Conservation (phyloP, 2,888 invertebrate species). For the Cryptosula pallasiana region DNA sequence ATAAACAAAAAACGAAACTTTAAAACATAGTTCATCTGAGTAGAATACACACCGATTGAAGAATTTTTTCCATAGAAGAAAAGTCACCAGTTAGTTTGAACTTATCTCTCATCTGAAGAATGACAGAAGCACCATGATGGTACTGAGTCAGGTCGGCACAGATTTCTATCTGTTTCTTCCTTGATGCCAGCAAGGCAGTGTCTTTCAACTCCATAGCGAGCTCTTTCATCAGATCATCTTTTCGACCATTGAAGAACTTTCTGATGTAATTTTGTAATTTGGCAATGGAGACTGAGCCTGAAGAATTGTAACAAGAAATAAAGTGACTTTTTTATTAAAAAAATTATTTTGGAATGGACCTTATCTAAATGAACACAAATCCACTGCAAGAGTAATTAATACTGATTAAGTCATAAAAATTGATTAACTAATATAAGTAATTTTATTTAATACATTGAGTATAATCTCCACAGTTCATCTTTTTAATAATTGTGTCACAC, state of each 20-base stretch:
- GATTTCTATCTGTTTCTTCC: slow-evolving; percentile 7
- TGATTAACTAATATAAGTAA: too few relatives aligned
- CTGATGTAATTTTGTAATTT: not conserved
- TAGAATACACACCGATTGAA: not conserved
- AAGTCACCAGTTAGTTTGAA: slow-evolving; percentile 4
- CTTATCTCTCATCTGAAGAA: not conserved
- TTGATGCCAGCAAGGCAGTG: not conserved
- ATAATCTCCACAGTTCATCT: too few relatives aligned
- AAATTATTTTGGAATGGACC: too few relatives aligned
- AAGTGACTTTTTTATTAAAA: too few relatives aligned
- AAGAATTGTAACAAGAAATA: too few relatives aligned
- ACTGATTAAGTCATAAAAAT: too few relatives aligned
- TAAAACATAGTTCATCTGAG: too few relatives aligned
- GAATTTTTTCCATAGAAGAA: not conserved
- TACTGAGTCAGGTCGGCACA: not conserved
- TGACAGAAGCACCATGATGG: not conserved
- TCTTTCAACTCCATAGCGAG: not conserved
- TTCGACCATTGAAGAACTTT: not conserved
- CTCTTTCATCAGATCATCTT: not conserved
- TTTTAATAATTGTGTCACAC: too few relatives aligned
- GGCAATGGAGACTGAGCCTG: not conserved
- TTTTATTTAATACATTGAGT: too few relatives aligned
- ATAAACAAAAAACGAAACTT: too few relatives aligned
- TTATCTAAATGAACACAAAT: too few relatives aligned
- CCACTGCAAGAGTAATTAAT: too few relatives aligned